phyloP scores from a whole-genome alignment of 2,113 vertebrate species.

The Nerophis ophidion region DNA sequence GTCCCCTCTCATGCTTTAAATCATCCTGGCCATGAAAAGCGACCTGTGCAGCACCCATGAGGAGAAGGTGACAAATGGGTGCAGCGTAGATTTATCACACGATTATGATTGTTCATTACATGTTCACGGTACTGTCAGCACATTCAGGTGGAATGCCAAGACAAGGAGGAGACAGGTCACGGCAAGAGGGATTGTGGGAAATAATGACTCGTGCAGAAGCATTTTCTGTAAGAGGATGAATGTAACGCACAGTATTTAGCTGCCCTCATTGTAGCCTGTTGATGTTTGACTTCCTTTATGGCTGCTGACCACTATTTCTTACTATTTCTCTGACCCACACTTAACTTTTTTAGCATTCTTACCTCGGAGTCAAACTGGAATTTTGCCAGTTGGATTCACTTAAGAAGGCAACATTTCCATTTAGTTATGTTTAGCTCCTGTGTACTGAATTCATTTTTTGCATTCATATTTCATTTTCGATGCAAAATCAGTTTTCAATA shows the following conservation, averaged over 20 bases:
- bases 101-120: conserved; percentile 53
- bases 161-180: conserved; percentile 51
- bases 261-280: too few species aligned
- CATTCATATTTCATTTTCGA: too few species aligned
- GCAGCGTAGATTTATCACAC: conserved; percentile 50
- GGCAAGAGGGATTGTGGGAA: conserved; percentile 16
- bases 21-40: conserved; percentile 27
- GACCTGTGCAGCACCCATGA: conserved; percentile 34
- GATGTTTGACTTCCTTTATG: too few species aligned
- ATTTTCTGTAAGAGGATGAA: background rate
- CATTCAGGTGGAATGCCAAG: conserved; percentile 21
- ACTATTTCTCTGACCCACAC: too few species aligned
- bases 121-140: conserved; percentile 38
- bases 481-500: too few species aligned
- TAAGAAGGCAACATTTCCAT: too few species aligned
- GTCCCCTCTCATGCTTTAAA: conserved; percentile 26
- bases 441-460: too few species aligned
- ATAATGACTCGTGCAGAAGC: background rate
- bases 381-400: too few species aligned
- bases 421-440: too few species aligned
- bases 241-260: background rate
- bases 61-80: conserved; percentile 41
- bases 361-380: too few species aligned
- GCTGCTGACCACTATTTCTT: too few species aligned
- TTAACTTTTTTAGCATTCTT: too few species aligned